Evolutionary conservation across 2,888 invertebrate genomes (phyloP).

Genomic region (Cylindroiulus punctatus): DNA sequence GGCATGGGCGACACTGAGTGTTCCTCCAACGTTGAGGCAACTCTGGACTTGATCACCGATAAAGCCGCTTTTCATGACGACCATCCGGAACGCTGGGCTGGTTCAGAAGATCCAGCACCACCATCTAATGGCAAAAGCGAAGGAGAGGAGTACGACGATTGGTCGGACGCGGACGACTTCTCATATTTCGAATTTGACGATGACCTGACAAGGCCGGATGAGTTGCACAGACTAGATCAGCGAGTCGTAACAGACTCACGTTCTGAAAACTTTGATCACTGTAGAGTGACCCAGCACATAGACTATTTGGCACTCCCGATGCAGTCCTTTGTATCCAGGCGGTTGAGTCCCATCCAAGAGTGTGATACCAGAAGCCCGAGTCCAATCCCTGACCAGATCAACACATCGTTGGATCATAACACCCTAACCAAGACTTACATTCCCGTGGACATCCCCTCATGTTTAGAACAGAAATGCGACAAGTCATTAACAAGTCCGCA

Average conservation of each 20-base stretch:
- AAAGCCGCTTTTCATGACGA: background rate
- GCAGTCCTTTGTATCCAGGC: background rate
- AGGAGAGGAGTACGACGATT: slow-evolving; percentile 7
- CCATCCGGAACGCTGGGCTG: background rate
- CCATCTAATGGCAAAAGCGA: background rate
- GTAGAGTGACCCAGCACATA: background rate
- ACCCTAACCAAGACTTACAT: background rate
- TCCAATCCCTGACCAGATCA: slow-evolving; percentile 5
- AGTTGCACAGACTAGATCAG: too few relatives aligned
- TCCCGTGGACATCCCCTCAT: background rate
- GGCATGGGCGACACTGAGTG: background rate
- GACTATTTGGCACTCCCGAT: slow-evolving; percentile 1
- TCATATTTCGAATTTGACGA: slow-evolving; percentile 44
- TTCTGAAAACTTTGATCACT: background rate
- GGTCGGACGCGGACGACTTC: slow-evolving; percentile 51
- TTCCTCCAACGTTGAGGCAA: background rate
- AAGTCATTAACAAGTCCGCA: background rate
- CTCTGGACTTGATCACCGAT: background rate
- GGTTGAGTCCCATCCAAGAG: slow-evolving; percentile 35
- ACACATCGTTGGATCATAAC: background rate
- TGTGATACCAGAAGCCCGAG: slow-evolving; percentile 41
- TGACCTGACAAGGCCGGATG: background rate
- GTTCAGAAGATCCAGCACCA: background rate
- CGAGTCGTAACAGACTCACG: too few relatives aligned
- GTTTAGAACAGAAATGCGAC: background rate